These are phyloP conservation scores for Chrysogorgia sp. DNA, from an alignment of 92 coral and sea anemone genomes.

Conservation along the genomic window DNA sequence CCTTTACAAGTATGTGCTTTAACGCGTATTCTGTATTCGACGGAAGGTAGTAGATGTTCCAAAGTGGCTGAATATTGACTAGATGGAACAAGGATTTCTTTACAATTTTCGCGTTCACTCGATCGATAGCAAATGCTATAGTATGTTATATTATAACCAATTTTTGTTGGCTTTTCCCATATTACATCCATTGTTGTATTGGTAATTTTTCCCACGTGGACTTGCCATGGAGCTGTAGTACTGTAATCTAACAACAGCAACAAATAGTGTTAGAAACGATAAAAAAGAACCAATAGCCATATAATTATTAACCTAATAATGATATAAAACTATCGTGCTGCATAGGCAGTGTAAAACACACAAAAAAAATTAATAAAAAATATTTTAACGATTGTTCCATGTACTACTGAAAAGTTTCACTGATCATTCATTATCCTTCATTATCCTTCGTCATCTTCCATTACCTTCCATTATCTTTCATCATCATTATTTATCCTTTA, in stretches of 20 bases:
- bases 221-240: background rate
- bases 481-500: too few species aligned
- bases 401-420: too few species aligned
- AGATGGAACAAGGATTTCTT: background rate
- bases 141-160: constrained; percentile 3
- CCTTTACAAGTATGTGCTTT: constrained; percentile 29
- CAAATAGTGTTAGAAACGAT: background rate
- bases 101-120: background rate
- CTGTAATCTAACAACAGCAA: background rate
- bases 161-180: constrained; percentile 23
- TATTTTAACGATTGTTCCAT: too few species aligned
- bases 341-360: too few species aligned
- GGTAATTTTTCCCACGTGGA: background rate
- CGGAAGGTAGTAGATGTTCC: constrained; percentile 11
- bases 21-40: constrained; percentile 16
- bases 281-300: too few species aligned
- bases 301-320: too few species aligned
- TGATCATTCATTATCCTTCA: too few species aligned
- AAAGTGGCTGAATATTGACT: background rate
- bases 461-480: too few species aligned
- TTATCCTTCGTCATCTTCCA: too few species aligned
- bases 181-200: background rate
- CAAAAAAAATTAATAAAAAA: too few species aligned
- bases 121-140: constrained; percentile 29
- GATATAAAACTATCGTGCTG: too few species aligned